Evolutionary conservation across 2,797 vertebrate species (phyloP), one percentile per base, ranked within the genome.

Genomic region (Nasua narica): DNA sequence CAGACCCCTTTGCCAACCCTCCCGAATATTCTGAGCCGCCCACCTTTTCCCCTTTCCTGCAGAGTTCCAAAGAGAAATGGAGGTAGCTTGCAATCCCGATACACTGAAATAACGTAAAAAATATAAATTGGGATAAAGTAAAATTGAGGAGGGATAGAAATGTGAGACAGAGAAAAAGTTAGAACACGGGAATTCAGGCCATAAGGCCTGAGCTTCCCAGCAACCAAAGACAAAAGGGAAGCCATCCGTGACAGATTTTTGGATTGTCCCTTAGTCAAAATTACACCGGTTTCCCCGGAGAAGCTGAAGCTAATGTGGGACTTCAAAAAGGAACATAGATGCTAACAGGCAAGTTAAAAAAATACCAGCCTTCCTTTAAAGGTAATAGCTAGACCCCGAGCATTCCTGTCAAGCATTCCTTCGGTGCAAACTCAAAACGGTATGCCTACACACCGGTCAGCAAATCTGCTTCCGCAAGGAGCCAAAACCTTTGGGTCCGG

Each of bases 171-270:
- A 82, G 74, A 18, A 93, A 95, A 89, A 92, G 52, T 29, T 69
- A 79, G 56, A 87, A 81, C 13, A 19, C 12, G 52, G 50, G 91
- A 86, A 94, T 94, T 50, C 56, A 48, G 86, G 56, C n/a, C 60
- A n/a, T 23, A 37, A 84, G 32, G 8, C 56, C 87, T 72, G 65
- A 87, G 84, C 90, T 91, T 94, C 94, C 87, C 40, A 77, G 87
- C 81, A 92, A 93, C 84, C 87, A 67, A 58, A 86, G 94, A 83
- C 82, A 92, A 93, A 77, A 83, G 35, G 77, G 54, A 95, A 95
- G 65, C 9, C 27, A 78, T 14, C 8, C 5, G 37, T 52, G 60
- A 74, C 37, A 86, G 46, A 82, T 52, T 81, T 84, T 87, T 78
- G 37, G 23, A n/a, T 52, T 69, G 77, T 78, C 60, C 72, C 1